These are phyloP conservation scores for Chrysaora quinquecirrha DNA, from an alignment of 30 jellyfish, hydroid and myxozoan species.

Conservation along the genomic window DNA sequence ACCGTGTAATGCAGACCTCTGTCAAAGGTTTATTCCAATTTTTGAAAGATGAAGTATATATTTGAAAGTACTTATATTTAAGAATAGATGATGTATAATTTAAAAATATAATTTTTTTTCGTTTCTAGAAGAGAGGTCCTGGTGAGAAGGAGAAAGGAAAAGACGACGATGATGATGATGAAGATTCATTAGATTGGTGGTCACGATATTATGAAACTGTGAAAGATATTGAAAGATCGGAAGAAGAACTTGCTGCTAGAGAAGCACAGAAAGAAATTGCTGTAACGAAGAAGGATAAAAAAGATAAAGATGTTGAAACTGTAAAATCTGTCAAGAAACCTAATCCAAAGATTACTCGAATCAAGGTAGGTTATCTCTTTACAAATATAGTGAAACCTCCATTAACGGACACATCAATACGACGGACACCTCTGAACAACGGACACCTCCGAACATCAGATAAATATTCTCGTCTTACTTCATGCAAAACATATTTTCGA, in stretches of 20 bases:
- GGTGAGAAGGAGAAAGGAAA: conserved; percentile 64
- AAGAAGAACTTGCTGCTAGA: conserved; percentile 66
- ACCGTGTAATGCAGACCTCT: too few species aligned
- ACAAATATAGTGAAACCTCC: too few species aligned
- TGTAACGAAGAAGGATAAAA: conserved; percentile 73
- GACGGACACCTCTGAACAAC: too few species aligned
- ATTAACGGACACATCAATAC: too few species aligned
- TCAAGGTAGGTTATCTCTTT: conserved; percentile 80
- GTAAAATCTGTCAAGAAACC: conserved; percentile 73
- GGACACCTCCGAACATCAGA: too few species aligned
- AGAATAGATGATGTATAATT: too few species aligned
- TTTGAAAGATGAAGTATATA: too few species aligned
- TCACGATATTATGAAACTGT: conserved; percentile 92
- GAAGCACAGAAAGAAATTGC: conserved; percentile 60
- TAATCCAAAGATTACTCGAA: conserved; percentile 92
- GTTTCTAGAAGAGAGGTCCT: conserved; percentile 62
- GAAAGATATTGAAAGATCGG: conserved; percentile 86
- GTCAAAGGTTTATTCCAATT: too few species aligned
- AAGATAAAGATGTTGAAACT: conserved; percentile 76
- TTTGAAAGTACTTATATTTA: too few species aligned
- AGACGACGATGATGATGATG: conserved; percentile 93
- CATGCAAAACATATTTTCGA: too few species aligned
- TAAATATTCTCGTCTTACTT: too few species aligned
- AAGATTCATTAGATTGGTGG: conserved; percentile 98
- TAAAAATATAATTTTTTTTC: too few species aligned